phyloP scores from a whole-genome alignment of 2,797 vertebrate species.

The Poeciliopsis paucimaculata region DNA sequence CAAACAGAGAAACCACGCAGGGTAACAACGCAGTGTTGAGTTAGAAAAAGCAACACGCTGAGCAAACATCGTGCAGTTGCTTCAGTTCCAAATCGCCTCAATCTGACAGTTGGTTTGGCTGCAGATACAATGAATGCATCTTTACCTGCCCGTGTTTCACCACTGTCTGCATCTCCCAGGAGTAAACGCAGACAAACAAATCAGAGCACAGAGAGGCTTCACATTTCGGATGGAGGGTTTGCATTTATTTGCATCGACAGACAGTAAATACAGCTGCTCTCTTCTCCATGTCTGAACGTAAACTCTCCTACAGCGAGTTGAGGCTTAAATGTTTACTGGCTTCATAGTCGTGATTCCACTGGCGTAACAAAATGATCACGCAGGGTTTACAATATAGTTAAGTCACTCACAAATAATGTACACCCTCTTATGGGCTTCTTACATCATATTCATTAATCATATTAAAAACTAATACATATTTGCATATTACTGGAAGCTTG shows the following conservation, averaged over 20 bases:
- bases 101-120: conserved; percentile 39
- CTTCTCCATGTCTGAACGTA: conserved; percentile 42
- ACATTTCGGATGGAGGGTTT: conserved; percentile 36
- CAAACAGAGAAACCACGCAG: conserved; percentile 26
- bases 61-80: conserved; percentile 29
- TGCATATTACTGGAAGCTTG: conserved; percentile 64
- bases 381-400: conserved; percentile 48
- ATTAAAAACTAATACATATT: conserved; percentile 67
- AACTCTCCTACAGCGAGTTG: conserved; percentile 51
- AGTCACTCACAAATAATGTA: conserved; percentile 54
- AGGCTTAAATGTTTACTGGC: conserved; percentile 59
- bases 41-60: conserved; percentile 10
- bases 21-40: conserved; percentile 15
- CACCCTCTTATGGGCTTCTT: conserved; percentile 61
- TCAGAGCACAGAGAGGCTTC: conserved; percentile 53
- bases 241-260: conserved; percentile 78
- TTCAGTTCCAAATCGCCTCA: conserved; percentile 11
- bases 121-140: conserved; percentile 11
- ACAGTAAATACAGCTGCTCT: conserved; percentile 76
- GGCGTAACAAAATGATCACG: conserved; percentile 35
- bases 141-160: conserved; percentile 39
- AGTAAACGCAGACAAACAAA: conserved; percentile 51
- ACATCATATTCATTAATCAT: conserved; percentile 53
- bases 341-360: conserved; percentile 44
- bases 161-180: conserved; percentile 20